Conservation (phyloP, 1,140 invertebrate genomes). For the Diachasma alloeum region DNA sequence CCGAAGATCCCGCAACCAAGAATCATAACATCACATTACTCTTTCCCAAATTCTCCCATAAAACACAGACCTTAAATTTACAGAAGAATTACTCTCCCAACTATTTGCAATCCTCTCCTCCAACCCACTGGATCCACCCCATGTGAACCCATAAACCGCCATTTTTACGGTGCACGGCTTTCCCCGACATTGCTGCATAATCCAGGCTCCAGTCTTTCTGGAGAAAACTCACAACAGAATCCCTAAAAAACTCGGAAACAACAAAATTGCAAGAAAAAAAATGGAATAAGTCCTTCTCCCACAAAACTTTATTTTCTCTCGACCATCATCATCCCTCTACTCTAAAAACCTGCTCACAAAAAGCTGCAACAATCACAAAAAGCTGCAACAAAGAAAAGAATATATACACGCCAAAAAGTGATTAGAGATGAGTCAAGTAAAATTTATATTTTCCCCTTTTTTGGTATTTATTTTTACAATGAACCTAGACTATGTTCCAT, state of each 20-base stretch:
- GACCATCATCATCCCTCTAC: no score
- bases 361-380: not conserved
- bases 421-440: no score
- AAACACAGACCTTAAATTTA: not conserved
- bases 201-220: not conserved
- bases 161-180: conserved; percentile 46
- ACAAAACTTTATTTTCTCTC: not conserved
- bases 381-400: not conserved
- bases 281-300: not conserved
- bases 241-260: not conserved
- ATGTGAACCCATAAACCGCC: conserved; percentile 33
- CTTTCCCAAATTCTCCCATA: not conserved
- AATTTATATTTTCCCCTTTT: no score
- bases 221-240: not conserved
- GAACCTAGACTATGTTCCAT: no score
- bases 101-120: not conserved
- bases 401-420: no score
- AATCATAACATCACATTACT: not conserved
- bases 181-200: not conserved
- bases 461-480: no score
- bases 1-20: not conserved
- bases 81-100: not conserved
- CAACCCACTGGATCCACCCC: not conserved
- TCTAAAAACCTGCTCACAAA: no score
- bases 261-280: not conserved